These are phyloP conservation scores for Caenorhabditis sp. DNA, from an alignment of 2,888 invertebrate genomes.

Conservation along the genomic window DNA sequence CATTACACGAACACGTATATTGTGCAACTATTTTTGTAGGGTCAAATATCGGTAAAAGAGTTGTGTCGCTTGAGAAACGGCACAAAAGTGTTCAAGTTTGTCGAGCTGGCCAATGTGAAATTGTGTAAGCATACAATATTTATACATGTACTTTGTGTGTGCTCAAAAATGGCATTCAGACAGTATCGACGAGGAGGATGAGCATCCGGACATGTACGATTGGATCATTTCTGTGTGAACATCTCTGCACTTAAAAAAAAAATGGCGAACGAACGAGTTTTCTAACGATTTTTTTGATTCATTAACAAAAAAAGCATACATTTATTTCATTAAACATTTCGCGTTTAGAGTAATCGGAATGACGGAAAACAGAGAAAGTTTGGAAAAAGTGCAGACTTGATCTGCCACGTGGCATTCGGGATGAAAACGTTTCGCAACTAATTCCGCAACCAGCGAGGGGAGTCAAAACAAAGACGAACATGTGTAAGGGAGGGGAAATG, in stretches of 20 bases:
- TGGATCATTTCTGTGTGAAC: conserved; percentile 49
- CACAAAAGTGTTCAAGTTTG: conserved; percentile 36
- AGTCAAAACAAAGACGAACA: no score
- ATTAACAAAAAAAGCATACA: no score
- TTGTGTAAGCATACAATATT: conserved; percentile 46
- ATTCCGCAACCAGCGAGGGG: no score
- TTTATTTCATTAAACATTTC: no score
- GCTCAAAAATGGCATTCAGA: conserved; percentile 19
- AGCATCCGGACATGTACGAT: conserved; percentile 35
- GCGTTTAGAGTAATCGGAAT: no score
- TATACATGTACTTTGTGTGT: background rate
- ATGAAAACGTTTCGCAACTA: no score
- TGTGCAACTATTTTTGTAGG: conserved; percentile 12
- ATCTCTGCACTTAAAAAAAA: conserved; percentile 1
- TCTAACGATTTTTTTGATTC: no score
- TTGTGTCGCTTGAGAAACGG: conserved; percentile 30
- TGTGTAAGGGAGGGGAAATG: no score
- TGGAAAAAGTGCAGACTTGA: no score
- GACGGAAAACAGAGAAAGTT: no score
- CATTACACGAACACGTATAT: no score
- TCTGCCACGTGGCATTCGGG: no score
- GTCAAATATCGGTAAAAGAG: conserved; percentile 24
- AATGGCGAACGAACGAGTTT: background rate
- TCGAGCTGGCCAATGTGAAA: conserved; percentile 36
- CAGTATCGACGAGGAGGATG: conserved; percentile 49